Conservation (phyloP, 2,113 vertebrate genomes). For the Ia io region DNA sequence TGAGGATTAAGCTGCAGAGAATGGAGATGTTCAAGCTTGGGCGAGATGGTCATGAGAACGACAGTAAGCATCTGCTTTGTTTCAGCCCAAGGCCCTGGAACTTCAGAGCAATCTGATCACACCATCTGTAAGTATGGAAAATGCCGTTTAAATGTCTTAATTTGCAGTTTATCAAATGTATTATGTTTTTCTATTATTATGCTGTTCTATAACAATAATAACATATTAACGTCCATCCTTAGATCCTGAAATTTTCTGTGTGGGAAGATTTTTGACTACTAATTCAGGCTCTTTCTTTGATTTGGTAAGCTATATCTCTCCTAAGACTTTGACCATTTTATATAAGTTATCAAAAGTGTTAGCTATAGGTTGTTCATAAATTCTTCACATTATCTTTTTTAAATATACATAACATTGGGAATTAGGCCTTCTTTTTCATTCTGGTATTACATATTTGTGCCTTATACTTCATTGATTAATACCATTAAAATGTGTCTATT, state of each 20-base stretch:
- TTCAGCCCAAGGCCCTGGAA: conserved; percentile 6
- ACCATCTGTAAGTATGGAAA: conserved; percentile 34
- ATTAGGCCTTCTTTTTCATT: not conserved
- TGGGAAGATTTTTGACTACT: not conserved
- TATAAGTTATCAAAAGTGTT: not conserved
- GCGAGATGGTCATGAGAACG: not conserved
- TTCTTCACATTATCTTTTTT: not conserved
- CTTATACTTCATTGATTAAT: not conserved
- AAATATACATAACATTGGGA: not conserved
- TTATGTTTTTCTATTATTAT: conserved; percentile 12
- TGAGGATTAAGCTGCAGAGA: not conserved
- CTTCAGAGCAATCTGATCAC: not conserved
- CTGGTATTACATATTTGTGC: not conserved
- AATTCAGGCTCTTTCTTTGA: not conserved
- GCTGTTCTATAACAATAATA: conserved; percentile 12
- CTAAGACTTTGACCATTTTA: not conserved
- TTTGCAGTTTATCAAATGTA: conserved; percentile 30
- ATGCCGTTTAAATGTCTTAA: conserved; percentile 29
- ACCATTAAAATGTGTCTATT: not conserved
- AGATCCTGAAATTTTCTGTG: not conserved
- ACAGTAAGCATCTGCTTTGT: conserved; percentile 25
- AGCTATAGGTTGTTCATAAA: not conserved
- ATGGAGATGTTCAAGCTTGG: not conserved
- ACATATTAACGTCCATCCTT: not conserved
- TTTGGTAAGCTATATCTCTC: not conserved